Percentiles rank a stretch among this genome's conserved stretches.
Conservation (phyloP, 2,797 vertebrate species). For the Melanotaenia maccullochi region DNA sequence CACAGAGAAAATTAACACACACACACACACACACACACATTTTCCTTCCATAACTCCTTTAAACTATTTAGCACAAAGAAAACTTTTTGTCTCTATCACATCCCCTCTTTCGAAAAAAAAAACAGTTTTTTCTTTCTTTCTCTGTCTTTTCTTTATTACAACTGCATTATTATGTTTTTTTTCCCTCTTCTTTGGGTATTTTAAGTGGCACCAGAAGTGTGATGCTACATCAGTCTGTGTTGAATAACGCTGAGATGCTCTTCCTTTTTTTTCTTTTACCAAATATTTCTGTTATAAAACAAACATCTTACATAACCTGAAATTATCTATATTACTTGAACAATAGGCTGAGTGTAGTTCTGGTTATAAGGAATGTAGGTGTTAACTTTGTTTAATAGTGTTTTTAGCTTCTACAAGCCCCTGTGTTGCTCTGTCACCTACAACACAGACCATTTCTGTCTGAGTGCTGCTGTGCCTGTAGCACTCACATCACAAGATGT, state of each 20-base stretch:
- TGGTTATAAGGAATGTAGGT: slow-evolving; percentile 14
- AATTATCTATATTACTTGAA: slow-evolving; percentile 4
- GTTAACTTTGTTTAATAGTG: background rate
- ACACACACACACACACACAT: slow-evolving; percentile 34
- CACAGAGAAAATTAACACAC: slow-evolving; percentile 35
- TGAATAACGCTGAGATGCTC: slow-evolving; percentile 26
- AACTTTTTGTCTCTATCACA: slow-evolving; percentile 45
- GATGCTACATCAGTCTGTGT: slow-evolving; percentile 36
- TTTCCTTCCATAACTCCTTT: slow-evolving; percentile 40
- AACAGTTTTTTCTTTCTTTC: slow-evolving; percentile 6
- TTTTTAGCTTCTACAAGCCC: background rate
- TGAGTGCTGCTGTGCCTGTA: background rate
- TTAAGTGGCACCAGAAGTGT: slow-evolving; percentile 26
- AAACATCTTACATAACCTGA: background rate
- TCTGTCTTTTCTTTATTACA: slow-evolving; percentile 33
- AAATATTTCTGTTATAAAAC: background rate
- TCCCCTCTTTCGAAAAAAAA: slow-evolving; percentile 40
- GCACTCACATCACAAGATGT: slow-evolving; percentile 25
- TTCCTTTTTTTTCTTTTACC: slow-evolving; percentile 4
- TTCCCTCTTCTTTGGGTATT: slow-evolving; percentile 13
- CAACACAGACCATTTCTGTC: background rate
- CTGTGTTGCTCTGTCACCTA: background rate
- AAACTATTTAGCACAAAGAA: slow-evolving; percentile 38
- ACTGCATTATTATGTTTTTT: slow-evolving; percentile 26
- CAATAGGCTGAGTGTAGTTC: background rate